Percentiles rank a stretch among this genome's conserved stretches.
Conservation (phyloP, 2,888 invertebrate species). For the Venusia cambrica region DNA sequence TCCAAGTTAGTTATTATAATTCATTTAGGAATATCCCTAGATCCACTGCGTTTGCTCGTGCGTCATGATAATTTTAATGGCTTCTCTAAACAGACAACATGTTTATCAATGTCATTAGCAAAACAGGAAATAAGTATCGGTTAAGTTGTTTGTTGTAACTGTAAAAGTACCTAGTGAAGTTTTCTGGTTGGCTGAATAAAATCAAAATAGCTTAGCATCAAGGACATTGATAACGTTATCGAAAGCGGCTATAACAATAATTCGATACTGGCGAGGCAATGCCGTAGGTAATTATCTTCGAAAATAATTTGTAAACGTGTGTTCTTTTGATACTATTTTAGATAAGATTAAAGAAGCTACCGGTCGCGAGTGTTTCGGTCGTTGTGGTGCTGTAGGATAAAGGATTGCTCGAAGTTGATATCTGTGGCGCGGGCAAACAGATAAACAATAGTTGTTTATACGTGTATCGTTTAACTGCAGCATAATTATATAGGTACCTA, state of each 20-base stretch:
- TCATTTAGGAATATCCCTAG: conserved; percentile 3
- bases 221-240: conserved; percentile 45
- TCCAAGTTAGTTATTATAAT: too few relatives aligned
- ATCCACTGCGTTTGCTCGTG: conserved; percentile 11
- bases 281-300: conserved; percentile 25
- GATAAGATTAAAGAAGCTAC: conserved; percentile 39
- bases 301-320: conserved; percentile 19
- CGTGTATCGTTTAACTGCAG: conserved; percentile 32
- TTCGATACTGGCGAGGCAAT: conserved; percentile 33
- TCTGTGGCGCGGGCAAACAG: conserved; percentile 28
- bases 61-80: conserved; percentile 26
- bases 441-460: conserved; percentile 41
- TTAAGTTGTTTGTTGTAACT: conserved; percentile 9
- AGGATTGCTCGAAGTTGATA: conserved; percentile 25
- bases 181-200: conserved; percentile 12
- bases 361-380: conserved; percentile 30
- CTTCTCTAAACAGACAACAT: conserved; percentile 24
- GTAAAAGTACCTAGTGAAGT: conserved; percentile 9
- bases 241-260: conserved; percentile 33
- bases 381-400: too few relatives aligned
- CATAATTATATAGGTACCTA: conserved; percentile 4
- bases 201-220: conserved; percentile 33
- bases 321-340: conserved; percentile 23
- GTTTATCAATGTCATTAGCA: conserved; percentile 28
- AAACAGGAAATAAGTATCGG: conserved; percentile 24